Conservation (phyloP, 37 sponge, comb jelly and placozoan species). For the Beroe forskalii region DNA sequence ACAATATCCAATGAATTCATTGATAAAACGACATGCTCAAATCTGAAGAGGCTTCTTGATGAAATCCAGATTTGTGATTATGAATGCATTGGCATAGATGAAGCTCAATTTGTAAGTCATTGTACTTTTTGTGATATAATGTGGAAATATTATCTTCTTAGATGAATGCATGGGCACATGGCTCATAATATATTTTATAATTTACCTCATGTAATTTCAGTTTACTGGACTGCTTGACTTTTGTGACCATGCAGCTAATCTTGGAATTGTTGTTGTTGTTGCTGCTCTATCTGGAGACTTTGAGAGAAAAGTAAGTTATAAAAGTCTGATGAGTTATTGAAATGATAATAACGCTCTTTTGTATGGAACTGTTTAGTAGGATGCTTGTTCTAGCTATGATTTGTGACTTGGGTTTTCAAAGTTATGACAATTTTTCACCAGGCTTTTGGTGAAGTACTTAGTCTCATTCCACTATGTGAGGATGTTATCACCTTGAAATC, state of each 20-base stretch:
- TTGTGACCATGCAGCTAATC: constrained; percentile 43
- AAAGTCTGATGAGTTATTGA: too few species aligned
- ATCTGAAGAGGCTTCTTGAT: neutral
- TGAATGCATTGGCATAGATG: constrained; percentile 58
- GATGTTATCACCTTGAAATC: constrained; percentile 48
- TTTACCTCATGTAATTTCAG: too few species aligned
- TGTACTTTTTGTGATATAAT: too few species aligned
- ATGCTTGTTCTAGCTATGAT: too few species aligned
- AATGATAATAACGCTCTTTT: too few species aligned
- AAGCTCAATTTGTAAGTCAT: constrained; percentile 64
- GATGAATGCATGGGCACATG: too few species aligned
- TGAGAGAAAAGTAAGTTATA: constrained; percentile 8
- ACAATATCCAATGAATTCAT: constrained; percentile 50
- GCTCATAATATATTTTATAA: neutral
- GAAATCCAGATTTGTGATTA: neutral
- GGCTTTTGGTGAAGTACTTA: constrained; percentile 33
- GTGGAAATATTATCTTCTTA: too few species aligned
- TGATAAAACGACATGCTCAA: constrained; percentile 13
- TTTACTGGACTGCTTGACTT: constrained; percentile 37
- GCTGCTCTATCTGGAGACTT: constrained; percentile 59
- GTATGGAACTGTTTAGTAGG: too few species aligned
- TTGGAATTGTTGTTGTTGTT: constrained; percentile 55
- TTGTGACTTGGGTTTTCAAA: too few species aligned
- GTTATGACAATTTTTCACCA: too few species aligned
- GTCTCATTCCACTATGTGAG: constrained; percentile 30